These are phyloP conservation scores for Neolamprologus toae DNA, from an alignment of 2,113 vertebrate genomes.

Conservation along the genomic window DNA sequence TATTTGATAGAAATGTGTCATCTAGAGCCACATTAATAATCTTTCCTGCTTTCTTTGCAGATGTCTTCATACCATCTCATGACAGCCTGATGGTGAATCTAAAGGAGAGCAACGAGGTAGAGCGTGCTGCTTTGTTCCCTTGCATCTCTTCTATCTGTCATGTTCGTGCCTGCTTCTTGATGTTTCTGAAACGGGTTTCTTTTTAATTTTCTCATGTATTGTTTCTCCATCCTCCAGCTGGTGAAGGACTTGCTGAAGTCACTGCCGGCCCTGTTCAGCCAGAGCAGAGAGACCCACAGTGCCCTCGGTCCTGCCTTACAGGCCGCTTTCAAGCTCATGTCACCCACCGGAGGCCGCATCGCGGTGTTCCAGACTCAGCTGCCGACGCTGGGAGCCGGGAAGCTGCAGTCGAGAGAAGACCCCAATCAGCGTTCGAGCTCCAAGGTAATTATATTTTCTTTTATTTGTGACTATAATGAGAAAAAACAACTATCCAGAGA, in stretches of 20 bases:
- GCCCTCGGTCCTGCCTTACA: conserved; percentile 91
- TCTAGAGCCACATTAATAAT: accelerated
- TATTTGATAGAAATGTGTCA: neutral
- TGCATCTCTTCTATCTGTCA: neutral
- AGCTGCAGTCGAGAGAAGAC: conserved; percentile 90
- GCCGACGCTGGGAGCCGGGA: conserved; percentile 84
- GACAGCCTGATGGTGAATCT: conserved; percentile 94
- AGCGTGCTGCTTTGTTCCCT: neutral
- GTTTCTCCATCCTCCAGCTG: conserved; percentile 65
- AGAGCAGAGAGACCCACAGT: conserved; percentile 89
- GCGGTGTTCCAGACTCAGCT: conserved; percentile 95
- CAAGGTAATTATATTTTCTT: conserved; percentile 73
- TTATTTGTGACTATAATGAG: neutral
- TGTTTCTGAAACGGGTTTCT: accelerated
- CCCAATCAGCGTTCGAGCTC: conserved; percentile 91
- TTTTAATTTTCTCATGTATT: neutral
- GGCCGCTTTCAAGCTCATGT: conserved; percentile 94
- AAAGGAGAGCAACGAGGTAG: conserved; percentile 92
- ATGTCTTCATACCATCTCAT: conserved; percentile 91
- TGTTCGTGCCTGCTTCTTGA: neutral
- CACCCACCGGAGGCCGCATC: conserved; percentile 87
- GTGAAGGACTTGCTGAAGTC: conserved; percentile 86
- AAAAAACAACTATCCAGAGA: neutral
- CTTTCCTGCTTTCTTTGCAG: conserved; percentile 56
- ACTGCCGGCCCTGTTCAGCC: conserved; percentile 86